A percentile compares a stretch with the other conserved stretches of the same genome.
phyloP scores from a whole-genome alignment of 1,140 invertebrate species.

The Euschistus heros region DNA sequence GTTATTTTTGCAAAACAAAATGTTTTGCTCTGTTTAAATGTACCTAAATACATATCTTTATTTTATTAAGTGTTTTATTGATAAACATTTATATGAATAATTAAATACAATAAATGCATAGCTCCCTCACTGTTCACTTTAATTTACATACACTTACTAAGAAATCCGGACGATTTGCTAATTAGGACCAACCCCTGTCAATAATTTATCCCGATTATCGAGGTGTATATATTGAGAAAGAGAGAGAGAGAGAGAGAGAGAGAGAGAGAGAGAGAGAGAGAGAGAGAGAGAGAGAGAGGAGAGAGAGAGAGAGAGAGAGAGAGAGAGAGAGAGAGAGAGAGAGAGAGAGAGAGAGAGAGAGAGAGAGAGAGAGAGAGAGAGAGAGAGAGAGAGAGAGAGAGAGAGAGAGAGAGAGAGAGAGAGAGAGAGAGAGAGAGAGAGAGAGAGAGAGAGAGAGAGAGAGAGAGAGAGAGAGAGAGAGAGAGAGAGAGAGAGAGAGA shows the following conservation, averaged over 20 bases:
- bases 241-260: constrained; percentile 12
- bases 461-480: constrained; percentile 14
- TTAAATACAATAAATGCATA: no score
- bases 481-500: constrained; percentile 15
- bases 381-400: constrained; percentile 13
- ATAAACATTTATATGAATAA: no score
- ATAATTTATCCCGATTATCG: no score
- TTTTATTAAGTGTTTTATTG: no score
- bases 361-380: constrained; percentile 2
- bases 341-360: background rate
- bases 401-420: constrained; percentile 13
- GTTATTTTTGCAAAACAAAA: no score
- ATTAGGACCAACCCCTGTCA: no score
- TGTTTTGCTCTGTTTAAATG: no score
- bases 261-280: background rate
- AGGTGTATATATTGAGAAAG: no score
- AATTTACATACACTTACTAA: no score
- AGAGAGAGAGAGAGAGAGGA: background rate
- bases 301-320: background rate
- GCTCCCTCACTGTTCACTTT: no score
- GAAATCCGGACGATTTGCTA: no score
- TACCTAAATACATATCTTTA: no score
- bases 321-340: background rate
- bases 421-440: constrained; percentile 15
- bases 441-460: constrained; percentile 15